phyloP scores from a whole-genome alignment of 2,888 invertebrate genomes.

The Andricus quercusramuli region DNA sequence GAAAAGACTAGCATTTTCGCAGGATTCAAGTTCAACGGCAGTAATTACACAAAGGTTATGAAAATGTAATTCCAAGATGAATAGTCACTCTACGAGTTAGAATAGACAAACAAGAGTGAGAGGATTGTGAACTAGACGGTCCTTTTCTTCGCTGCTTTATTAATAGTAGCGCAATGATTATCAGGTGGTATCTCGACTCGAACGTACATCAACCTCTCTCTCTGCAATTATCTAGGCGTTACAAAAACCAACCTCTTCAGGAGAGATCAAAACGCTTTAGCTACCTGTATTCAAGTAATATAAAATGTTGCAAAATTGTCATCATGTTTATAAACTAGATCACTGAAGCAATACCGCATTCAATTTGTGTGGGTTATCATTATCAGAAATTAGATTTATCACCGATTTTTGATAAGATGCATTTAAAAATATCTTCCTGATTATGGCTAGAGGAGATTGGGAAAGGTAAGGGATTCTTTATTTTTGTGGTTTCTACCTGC shows the following conservation, averaged over 20 bases:
- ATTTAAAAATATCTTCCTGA: background rate
- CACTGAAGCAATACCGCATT: background rate
- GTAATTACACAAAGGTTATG: background rate
- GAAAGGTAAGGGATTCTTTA: slow-evolving; percentile 29
- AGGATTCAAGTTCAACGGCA: background rate
- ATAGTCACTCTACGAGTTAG: background rate
- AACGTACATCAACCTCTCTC: slow-evolving; percentile 65
- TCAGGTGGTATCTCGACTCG: slow-evolving; percentile 57
- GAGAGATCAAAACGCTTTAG: background rate
- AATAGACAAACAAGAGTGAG: background rate
- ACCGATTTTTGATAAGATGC: background rate
- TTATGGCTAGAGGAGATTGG: slow-evolving; percentile 39
- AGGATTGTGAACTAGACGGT: background rate
- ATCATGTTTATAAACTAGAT: background rate
- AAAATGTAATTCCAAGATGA: background rate
- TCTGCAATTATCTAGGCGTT: slow-evolving; percentile 53
- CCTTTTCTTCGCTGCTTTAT: slow-evolving; percentile 56
- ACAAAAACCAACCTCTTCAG: slow-evolving; percentile 47
- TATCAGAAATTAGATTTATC: background rate
- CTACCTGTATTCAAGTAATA: background rate
- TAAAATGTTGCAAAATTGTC: background rate
- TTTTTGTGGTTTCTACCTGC: slow-evolving; percentile 45
- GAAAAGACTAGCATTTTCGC: background rate
- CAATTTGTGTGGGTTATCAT: background rate
- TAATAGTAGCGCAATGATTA: slow-evolving; percentile 67